Evolutionary conservation across 2,113 vertebrate genomes (phyloP).

Genomic region (Erinaceus europaeus): DNA sequence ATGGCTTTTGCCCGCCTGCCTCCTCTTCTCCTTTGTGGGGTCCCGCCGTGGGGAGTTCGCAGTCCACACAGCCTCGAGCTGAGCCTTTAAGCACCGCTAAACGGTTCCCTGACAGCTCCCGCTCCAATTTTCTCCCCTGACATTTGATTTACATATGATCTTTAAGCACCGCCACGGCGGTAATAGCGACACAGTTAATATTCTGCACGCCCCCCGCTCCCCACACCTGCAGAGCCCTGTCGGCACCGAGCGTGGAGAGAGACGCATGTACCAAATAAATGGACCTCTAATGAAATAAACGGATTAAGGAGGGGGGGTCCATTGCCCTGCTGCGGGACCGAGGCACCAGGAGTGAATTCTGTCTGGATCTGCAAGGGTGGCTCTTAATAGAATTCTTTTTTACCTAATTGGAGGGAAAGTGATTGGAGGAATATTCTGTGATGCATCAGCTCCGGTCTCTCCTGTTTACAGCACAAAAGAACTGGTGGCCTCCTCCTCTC

Average conservation of each 20-base stretch:
- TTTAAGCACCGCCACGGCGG: conserved; percentile 90
- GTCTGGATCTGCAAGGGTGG: conserved; percentile 87
- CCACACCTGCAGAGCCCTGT: conserved; percentile 91
- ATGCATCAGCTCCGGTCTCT: conserved; percentile 79
- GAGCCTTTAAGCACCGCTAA: conserved; percentile 94
- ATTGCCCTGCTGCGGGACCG: conserved; percentile 91
- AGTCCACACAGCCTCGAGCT: conserved; percentile 83
- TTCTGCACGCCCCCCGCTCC: conserved; percentile 89
- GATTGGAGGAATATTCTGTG: conserved; percentile 89
- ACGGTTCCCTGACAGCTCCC: conserved; percentile 95
- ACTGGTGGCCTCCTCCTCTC: neutral
- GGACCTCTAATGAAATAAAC: conserved; percentile 96
- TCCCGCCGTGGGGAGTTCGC: conserved; percentile 78
- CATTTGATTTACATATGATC: conserved; percentile 99
- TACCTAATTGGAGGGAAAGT: conserved; percentile 89
- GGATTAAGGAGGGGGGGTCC: conserved; percentile 94
- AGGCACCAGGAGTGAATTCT: conserved; percentile 94
- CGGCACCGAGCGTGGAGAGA: conserved; percentile 75
- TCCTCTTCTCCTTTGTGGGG: neutral
- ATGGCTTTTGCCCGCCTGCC: neutral
- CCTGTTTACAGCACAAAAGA: conserved; percentile 68
- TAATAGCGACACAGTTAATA: conserved; percentile 94
- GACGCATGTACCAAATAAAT: conserved; percentile 86
- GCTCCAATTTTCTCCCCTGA: conserved; percentile 90
- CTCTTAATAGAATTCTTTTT: conserved; percentile 88